Percentiles rank a stretch among this genome's conserved stretches.
Conservation (phyloP, 2,888 invertebrate genomes). For the Oscheius onirici region DNA sequence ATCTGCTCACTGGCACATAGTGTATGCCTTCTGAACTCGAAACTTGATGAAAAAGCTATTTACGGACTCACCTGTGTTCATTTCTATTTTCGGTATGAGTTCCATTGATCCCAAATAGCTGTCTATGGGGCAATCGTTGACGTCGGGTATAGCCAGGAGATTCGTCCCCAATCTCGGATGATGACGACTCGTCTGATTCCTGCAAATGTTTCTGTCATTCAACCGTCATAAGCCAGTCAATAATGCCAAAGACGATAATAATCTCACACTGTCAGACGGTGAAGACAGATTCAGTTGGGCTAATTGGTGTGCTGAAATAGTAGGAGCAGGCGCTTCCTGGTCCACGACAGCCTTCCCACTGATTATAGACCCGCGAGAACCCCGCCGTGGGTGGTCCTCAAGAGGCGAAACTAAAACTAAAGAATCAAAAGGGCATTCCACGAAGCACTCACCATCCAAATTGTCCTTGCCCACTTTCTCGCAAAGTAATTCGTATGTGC, state of each 20-base stretch:
- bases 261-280: conserved; percentile 61
- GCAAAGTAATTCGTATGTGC: conserved; percentile 62
- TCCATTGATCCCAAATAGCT: conserved; percentile 13
- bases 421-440: neutral
- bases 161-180: conserved; percentile 58
- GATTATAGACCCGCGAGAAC: conserved; percentile 65
- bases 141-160: conserved; percentile 41
- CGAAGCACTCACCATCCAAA: conserved; percentile 16
- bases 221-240: neutral
- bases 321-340: conserved; percentile 51
- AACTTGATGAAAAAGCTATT: neutral
- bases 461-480: conserved; percentile 56
- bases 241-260: neutral
- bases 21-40: conserved; percentile 54
- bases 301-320: conserved; percentile 65
- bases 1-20: conserved; percentile 63
- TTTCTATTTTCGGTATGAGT: conserved; percentile 35
- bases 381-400: conserved; percentile 51
- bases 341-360: conserved; percentile 55
- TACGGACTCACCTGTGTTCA: conserved; percentile 37
- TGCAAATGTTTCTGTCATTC: conserved; percentile 35
- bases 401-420: conserved; percentile 31
- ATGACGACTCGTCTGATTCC: conserved; percentile 67
- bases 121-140: conserved; percentile 4
- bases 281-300: conserved; percentile 64